A percentile compares a stretch with the other conserved stretches of the same genome.
Conservation (phyloP, 2,888 invertebrate genomes). For the Baccha elongata region DNA sequence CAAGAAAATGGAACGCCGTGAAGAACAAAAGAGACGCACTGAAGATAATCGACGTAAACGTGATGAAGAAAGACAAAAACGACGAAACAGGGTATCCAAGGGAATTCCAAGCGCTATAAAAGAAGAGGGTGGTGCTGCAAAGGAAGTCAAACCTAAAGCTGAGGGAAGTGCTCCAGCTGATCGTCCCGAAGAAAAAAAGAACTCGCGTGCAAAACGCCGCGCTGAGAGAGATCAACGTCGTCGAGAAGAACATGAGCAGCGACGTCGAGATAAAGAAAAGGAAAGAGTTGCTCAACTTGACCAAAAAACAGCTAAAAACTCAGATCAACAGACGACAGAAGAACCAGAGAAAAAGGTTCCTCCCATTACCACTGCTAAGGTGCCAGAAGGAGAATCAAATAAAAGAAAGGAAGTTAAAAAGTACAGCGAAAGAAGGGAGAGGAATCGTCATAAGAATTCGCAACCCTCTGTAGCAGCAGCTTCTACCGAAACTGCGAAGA, state of each 20-base stretch:
- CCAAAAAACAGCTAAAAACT: conserved; percentile 54
- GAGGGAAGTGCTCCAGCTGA: conserved; percentile 60
- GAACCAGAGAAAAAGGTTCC: conserved; percentile 50
- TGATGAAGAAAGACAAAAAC: conserved; percentile 81
- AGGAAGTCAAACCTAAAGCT: conserved; percentile 51
- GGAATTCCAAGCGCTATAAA: conserved; percentile 58
- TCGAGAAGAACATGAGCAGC: conserved; percentile 81
- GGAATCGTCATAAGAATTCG: conserved; percentile 66
- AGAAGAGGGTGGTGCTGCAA: conserved; percentile 37
- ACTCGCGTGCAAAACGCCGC: conserved; percentile 78
- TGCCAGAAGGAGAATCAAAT: conserved; percentile 64
- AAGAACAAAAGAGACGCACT: conserved; percentile 84
- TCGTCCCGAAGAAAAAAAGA: conserved; percentile 76
- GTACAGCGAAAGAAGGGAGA: conserved; percentile 76
- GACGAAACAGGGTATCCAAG: conserved; percentile 70
- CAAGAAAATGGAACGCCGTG: conserved; percentile 88
- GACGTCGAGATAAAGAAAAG: conserved; percentile 70
- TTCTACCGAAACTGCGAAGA: conserved; percentile 40
- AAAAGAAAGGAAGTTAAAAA: conserved; percentile 77
- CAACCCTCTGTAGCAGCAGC: conserved; percentile 24
- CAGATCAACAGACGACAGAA: conserved; percentile 45
- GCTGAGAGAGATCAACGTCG: conserved; percentile 80
- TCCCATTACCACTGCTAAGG: conserved; percentile 8
- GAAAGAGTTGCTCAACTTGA: conserved; percentile 76
- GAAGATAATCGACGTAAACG: conserved; percentile 81